Evolutionary conservation across 2,888 invertebrate genomes (phyloP), one percentile per base, ranked within the genome.

Genomic region (Zygothrica quintamaculata): DNA sequence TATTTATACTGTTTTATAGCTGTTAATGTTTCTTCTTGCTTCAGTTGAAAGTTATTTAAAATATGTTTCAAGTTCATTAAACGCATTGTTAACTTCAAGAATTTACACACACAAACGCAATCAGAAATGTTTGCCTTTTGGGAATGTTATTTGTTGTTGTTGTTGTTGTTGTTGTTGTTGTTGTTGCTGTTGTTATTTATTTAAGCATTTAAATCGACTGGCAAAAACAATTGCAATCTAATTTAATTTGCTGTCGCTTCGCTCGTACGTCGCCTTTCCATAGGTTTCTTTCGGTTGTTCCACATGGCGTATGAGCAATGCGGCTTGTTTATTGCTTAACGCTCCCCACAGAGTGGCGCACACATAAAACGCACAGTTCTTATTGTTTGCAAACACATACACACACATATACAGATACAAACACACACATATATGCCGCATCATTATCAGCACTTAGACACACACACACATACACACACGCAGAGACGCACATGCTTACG

Each of bases 391-490:
- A 13, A 1, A 26, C 50, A 58, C 16, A 29, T 22, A 36, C 46
- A 36, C 15, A 22, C 59, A 50, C 53, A n/a, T n/a, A n/a, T n/a
- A n/a, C n/a, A n/a, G n/a, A n/a, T n/a, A n/a, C n/a, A n/a, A n/a
- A n/a, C n/a, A 48, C n/a, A 39, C 16, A 44, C 6, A 60, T 22
- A 55, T 34, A 40, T 39, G 26, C n/a, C 36, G 64, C 75, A 85
- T 85, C 82, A 80, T 80, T 80, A 85, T 85, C 82, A 84, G 75
- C 84, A 80, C 81, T 70, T 61, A 64, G 55, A 62, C 61, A 57
- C 36, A 26, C 61, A 61, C 34, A 58, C 13, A 34, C 29, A n/a
- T n/a, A n/a, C n/a, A n/a, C n/a, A n/a, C n/a, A n/a, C n/a, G n/a
- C n/a, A n/a, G n/a, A n/a, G n/a, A n/a, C n/a, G 8, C 26, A 26